Evolutionary conservation across 2,113 vertebrate genomes (phyloP).

Genomic region (Trogon melanurus): DNA sequence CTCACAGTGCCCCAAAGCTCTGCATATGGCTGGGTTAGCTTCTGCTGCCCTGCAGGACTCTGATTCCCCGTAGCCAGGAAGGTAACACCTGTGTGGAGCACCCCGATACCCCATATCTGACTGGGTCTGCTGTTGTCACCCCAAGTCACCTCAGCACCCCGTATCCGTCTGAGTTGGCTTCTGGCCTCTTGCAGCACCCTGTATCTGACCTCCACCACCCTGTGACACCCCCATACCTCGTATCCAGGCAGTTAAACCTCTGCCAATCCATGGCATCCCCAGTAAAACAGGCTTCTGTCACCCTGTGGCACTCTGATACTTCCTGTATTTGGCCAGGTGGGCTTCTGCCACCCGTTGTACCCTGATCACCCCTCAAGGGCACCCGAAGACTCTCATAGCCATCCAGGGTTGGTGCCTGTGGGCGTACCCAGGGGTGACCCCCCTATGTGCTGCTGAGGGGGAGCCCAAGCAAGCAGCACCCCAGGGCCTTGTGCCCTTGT

Average conservation of each 20-base stretch:
- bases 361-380: not conserved
- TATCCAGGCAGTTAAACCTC: not conserved
- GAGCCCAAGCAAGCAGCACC: not conserved
- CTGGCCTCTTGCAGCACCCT: not conserved
- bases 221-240: rapidly evolving
- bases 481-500: not conserved
- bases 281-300: not conserved
- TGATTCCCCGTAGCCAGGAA: not conserved
- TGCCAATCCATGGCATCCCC: not conserved
- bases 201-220: not conserved
- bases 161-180: not conserved
- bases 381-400: not conserved
- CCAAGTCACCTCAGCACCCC: not conserved
- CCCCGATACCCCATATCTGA: rapidly evolving
- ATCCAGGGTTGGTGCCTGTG: not conserved
- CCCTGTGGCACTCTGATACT: not conserved
- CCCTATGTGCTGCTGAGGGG: not conserved
- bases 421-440: not conserved
- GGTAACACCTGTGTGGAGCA: not conserved
- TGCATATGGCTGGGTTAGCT: rapidly evolving
- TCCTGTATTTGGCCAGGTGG: no score
- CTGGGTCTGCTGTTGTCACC: not conserved
- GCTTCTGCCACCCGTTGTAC: not conserved
- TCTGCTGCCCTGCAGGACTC: not conserved
- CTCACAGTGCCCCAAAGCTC: rapidly evolving